phyloP scores from a whole-genome alignment of 2,797 vertebrate genomes.

The Apogon talboti region DNA sequence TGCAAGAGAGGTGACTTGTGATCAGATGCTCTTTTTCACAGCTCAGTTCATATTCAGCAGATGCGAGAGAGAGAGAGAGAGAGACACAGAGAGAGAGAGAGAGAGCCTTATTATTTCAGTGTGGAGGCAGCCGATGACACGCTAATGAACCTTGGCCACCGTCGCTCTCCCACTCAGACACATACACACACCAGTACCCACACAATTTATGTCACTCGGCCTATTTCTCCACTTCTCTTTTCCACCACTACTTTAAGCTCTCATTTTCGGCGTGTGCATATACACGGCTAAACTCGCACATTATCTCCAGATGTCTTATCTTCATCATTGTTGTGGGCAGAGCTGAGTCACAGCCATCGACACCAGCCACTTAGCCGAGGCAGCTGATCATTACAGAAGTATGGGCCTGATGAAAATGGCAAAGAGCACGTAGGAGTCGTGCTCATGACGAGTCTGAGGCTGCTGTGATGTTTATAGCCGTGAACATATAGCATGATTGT shows the following conservation, averaged over 20 bases:
- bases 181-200: slow-evolving; percentile 61
- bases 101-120: slow-evolving; percentile 74
- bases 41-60: slow-evolving; percentile 61
- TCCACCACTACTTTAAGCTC: slow-evolving; percentile 36
- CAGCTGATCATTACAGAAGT: slow-evolving; percentile 74
- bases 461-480: slow-evolving; percentile 45
- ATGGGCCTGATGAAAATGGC: slow-evolving; percentile 65
- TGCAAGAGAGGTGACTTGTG: slow-evolving; percentile 50
- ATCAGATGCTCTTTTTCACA: slow-evolving; percentile 64
- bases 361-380: slow-evolving; percentile 77
- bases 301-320: slow-evolving; percentile 76
- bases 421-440: slow-evolving; percentile 61
- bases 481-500: not conserved
- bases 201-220: slow-evolving; percentile 67
- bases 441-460: slow-evolving; percentile 52
- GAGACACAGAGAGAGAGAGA: slow-evolving; percentile 36
- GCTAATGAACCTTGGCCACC: slow-evolving; percentile 84
- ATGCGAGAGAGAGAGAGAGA: slow-evolving; percentile 19
- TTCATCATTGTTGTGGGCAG: slow-evolving; percentile 71
- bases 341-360: slow-evolving; percentile 76
- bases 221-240: slow-evolving; percentile 40
- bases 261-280: slow-evolving; percentile 22
- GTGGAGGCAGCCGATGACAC: slow-evolving; percentile 82
- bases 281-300: slow-evolving; percentile 14
- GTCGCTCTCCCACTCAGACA: slow-evolving; percentile 68